Percentiles rank a stretch among this genome's conserved stretches.
Conservation (phyloP, 2,113 vertebrate genomes). For the Pseudorasbora parva region DNA sequence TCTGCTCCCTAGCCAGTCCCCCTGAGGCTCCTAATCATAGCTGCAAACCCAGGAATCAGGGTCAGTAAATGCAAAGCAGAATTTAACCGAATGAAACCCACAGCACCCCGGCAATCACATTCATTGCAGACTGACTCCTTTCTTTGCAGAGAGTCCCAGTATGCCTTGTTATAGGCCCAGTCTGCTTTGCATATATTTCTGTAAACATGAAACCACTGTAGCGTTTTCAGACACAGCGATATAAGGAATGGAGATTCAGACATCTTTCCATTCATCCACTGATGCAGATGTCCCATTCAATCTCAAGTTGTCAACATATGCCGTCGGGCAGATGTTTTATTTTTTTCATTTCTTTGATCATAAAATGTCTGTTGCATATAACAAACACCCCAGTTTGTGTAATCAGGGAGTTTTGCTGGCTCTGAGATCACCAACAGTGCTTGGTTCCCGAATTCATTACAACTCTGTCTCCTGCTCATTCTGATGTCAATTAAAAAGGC, state of each 20-base stretch:
- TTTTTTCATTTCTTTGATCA: constrained; percentile 28
- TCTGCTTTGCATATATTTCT: constrained; percentile 24
- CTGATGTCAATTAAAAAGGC: constrained; percentile 50
- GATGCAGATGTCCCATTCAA: background rate
- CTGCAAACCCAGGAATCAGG: constrained; percentile 67
- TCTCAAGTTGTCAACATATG: constrained; percentile 9
- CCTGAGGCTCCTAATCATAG: constrained; percentile 70
- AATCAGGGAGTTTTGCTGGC: constrained; percentile 33
- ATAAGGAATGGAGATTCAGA: constrained; percentile 5
- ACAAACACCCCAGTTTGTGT: background rate
- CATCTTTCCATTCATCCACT: background rate
- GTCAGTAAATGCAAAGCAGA: constrained; percentile 67
- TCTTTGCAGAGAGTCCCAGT: constrained; percentile 22
- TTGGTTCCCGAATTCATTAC: constrained; percentile 41
- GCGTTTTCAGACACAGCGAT: background rate
- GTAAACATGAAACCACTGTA: constrained; percentile 23
- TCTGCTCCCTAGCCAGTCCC: constrained; percentile 63
- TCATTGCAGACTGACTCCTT: constrained; percentile 8
- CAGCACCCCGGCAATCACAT: constrained; percentile 25
- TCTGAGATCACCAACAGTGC: constrained; percentile 48
- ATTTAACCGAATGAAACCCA: constrained; percentile 56
- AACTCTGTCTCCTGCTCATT: constrained; percentile 31
- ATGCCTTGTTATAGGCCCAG: constrained; percentile 9
- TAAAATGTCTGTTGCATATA: constrained; percentile 1
- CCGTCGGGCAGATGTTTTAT: background rate